Evolutionary conservation across 2,888 invertebrate species (phyloP), one percentile per base, ranked within the genome.

Genomic region (Allophyes oxyacanthae): DNA sequence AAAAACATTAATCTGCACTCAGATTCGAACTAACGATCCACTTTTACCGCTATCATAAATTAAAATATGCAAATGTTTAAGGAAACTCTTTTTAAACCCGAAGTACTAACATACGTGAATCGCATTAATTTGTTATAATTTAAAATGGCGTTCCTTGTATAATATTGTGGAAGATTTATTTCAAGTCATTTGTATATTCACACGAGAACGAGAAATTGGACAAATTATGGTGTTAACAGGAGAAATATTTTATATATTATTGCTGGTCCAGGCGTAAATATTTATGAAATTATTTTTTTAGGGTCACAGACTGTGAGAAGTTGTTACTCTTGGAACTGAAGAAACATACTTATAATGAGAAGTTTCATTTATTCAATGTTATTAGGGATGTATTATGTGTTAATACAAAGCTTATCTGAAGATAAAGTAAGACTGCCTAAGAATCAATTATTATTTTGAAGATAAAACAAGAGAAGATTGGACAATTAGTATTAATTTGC

Each of bases 41-140:
- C 38, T 20, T 11, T 42, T 40, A 36, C 48, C 43, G 11, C 36
- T 0, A 13, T 6, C 37, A 66, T 71, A 60, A 66, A 71, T 71
- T 53, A 38, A 26, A 66, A 51, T 67, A 67, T 59, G 67, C 42
- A 42, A 71, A 71, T 55, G 2, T 10, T 65, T 37, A 50, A 66
- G 72, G 72, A 66, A 71, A 66, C 11, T 30, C 32, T 37, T 44
- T 41, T 53, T 68, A 7, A 32, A 59, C 60, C 40, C 58, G 49
- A 40, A 37, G 38, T 44, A 53, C 37, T 40, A 42, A 60, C 40
- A 45, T 54, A 56, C 46, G 45, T 26, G 13, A 32, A 38, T 41
- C 45, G 40, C 46, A 64, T 60, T 57, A 66, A 63, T 71, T 57
- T 52, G 33, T 44, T 69, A 48, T 57, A 42, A 54, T 66, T 69